phyloP scores from a whole-genome alignment of 92 coral and sea anemone genomes.

The Nematostella vectensis region DNA sequence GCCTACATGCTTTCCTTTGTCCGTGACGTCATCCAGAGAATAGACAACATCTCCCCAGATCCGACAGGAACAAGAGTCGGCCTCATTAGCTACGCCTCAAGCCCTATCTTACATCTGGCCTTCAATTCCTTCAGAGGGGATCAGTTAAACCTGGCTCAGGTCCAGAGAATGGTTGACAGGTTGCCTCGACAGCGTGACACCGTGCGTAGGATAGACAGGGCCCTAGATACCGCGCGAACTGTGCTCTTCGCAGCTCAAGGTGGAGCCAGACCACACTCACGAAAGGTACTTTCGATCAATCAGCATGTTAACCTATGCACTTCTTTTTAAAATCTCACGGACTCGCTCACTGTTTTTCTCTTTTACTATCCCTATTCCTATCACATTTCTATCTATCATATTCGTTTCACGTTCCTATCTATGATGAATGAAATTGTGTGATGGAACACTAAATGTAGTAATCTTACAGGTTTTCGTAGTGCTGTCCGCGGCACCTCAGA shows the following conservation, averaged over 20 bases:
- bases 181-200: conserved; percentile 19
- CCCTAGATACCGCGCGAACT: conserved; percentile 10
- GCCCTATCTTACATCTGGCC: conserved; percentile 4
- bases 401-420: too few relatives aligned
- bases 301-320: not conserved
- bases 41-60: conserved; percentile 16
- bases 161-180: conserved; percentile 9
- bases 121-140: conserved; percentile 17
- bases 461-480: conserved; percentile 41
- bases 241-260: conserved; percentile 6
- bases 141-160: conserved; percentile 4
- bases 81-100: conserved; percentile 9
- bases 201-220: conserved; percentile 10
- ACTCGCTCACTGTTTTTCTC: not conserved
- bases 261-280: conserved; percentile 13
- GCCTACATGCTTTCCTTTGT: conserved; percentile 11
- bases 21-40: conserved; percentile 3
- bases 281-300: conserved; percentile 5
- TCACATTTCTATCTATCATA: too few relatives aligned
- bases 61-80: conserved; percentile 17
- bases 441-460: too few relatives aligned
- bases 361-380: too few relatives aligned
- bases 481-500: conserved; percentile 39
- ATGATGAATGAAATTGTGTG: too few relatives aligned
- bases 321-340: not conserved